Base-by-base conservation (phyloP, 2,888 invertebrate genomes). In the Callimorpha dominula region DNA sequence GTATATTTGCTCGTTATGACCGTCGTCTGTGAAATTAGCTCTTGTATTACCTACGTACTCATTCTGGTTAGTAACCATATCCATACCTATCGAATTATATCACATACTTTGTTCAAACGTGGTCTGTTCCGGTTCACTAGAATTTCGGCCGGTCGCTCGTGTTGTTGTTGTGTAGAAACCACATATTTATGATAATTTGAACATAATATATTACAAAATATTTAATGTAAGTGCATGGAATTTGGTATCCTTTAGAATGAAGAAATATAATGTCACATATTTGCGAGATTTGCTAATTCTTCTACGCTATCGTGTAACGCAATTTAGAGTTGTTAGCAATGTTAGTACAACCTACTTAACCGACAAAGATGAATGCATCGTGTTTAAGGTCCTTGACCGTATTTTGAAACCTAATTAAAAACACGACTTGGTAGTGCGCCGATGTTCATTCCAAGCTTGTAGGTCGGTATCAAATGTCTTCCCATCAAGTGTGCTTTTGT, bases 331-430 rank as follows among this genome's bases (percentile, higher is more conserved):
- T 52, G 52, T 70, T 70, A 54, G 43, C 64, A 70, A 77, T 87
- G 85, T 91, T 88, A 85, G 83, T 81, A 81, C 84, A 88, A 86
- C 89, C 88, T 85, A 86, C 74, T 83, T 88, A 78, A 64, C 76
- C 78, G 78, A 84, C 81, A 83, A 80, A 31, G 79, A 80, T 80
- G 64, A 78, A 74, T 83, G 80, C 76, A 85, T 83, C 82, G 83
- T 88, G 71, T 80, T 86, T 75, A 78, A 86, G 85, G 83, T 88
- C 91, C 93, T 92, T 94, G 93, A 89, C 93, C 92, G 90, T 86
- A 76, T 91, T 93, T 86, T 80, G 74, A 84, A 78, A 73, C 69
- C 76, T 79, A 84, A 84, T 87, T 86, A 86, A 87, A 89, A 88
- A 90, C 85, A 90, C 90, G 90, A 89, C 87, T 77, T 74, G 74